Conservation (phyloP, 1,140 invertebrate species). For the Pentalonia nigronervosa region DNA sequence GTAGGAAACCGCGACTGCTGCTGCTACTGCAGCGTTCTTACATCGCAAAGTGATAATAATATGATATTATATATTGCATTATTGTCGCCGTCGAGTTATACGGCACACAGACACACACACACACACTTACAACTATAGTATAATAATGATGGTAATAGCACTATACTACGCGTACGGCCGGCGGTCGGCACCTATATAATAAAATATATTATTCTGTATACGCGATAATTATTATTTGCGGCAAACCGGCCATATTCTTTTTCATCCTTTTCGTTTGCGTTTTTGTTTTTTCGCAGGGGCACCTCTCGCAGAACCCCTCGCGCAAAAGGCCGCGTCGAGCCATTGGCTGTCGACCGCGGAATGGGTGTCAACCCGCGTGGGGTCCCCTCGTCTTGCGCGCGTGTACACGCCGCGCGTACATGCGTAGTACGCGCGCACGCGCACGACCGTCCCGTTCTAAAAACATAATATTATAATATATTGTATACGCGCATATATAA, state of each 20-base stretch:
- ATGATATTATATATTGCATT: neutral
- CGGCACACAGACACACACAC: too few relatives aligned
- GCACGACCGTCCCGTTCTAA: neutral
- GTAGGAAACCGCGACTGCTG: neutral
- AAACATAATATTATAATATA: conserved; percentile 4
- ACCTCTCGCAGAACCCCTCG: conserved; percentile 41
- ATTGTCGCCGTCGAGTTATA: neutral
- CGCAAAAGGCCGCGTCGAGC: conserved; percentile 33
- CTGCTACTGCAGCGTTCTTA: neutral
- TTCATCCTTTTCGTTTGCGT: neutral
- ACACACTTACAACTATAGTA: too few relatives aligned
- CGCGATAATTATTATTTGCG: neutral
- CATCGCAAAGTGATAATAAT: neutral
- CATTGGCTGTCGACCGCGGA: conserved; percentile 23
- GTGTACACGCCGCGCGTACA: neutral
- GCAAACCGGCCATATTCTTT: conserved; percentile 33
- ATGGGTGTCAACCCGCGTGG: conserved; percentile 55
- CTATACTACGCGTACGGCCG: neutral
- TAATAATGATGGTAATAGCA: neutral
- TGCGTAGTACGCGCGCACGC: neutral
- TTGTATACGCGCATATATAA: neutral
- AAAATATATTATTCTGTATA: neutral
- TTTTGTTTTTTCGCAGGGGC: conserved; percentile 48
- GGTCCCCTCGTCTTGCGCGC: conserved; percentile 33
- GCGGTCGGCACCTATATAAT: neutral